These are phyloP conservation scores for Phyllostomus discolor DNA, from an alignment of 2,113 vertebrate genomes.

Conservation along the genomic window DNA sequence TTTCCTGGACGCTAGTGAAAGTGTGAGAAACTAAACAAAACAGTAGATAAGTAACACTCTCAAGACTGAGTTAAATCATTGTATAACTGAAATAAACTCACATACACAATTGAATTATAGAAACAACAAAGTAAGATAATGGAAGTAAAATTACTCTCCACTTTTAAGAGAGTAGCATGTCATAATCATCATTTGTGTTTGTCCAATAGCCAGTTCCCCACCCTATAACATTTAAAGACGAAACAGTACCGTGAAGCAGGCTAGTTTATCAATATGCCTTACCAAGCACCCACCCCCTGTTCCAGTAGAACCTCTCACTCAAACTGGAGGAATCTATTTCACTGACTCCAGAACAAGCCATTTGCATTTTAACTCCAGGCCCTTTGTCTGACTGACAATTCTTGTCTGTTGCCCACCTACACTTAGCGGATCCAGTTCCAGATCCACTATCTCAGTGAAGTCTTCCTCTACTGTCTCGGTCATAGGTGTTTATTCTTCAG, in stretches of 20 bases:
- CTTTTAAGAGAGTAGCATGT: background rate
- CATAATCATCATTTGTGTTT: background rate
- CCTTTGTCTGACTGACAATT: background rate
- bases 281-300: background rate
- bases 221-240: background rate
- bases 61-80: background rate
- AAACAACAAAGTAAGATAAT: slow-evolving; percentile 11
- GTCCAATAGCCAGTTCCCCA: background rate
- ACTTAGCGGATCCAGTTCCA: background rate
- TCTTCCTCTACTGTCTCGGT: background rate
- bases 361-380: background rate
- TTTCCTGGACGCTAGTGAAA: slow-evolving; percentile 23
- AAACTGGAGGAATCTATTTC: background rate
- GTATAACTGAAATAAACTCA: background rate
- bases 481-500: background rate
- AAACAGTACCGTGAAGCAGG: background rate
- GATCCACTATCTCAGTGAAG: background rate
- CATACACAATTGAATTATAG: background rate
- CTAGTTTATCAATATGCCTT: background rate
- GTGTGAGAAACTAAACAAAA: background rate
- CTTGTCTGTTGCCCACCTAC: background rate
- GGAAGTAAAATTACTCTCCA: background rate
- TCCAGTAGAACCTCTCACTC: background rate
- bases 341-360: background rate
- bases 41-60: background rate